A percentile compares a stretch with the other conserved stretches of the same genome.
These are phyloP conservation scores for Amblyopsis rosae DNA, from an alignment of 2,113 vertebrate genomes.

Conservation along the genomic window DNA sequence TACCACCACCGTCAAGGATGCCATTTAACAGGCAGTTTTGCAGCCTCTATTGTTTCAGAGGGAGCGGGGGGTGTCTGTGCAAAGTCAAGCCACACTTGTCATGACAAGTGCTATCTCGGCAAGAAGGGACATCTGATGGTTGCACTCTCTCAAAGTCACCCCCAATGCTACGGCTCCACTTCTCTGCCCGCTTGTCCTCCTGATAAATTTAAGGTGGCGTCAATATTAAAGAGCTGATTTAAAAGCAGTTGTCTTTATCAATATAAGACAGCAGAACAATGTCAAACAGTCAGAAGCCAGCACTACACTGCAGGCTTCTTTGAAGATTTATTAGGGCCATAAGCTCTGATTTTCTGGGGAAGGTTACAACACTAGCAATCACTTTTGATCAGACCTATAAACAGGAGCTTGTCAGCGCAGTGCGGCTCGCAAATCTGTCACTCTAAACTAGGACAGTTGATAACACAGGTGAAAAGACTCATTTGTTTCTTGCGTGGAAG, in stretches of 20 bases:
- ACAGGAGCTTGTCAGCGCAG: slow-evolving; percentile 47
- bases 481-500: slow-evolving; percentile 41
- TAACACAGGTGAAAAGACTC: slow-evolving; percentile 37
- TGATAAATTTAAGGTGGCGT: slow-evolving; percentile 53
- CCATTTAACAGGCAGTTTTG: slow-evolving; percentile 41
- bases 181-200: slow-evolving; percentile 53
- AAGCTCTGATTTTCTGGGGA: slow-evolving; percentile 63
- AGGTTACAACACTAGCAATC: slow-evolving; percentile 66
- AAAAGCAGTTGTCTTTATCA: slow-evolving; percentile 58
- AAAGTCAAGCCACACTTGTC: slow-evolving; percentile 61
- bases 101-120: slow-evolving; percentile 53
- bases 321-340: slow-evolving; percentile 64
- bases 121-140: slow-evolving; percentile 3
- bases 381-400: slow-evolving; percentile 65
- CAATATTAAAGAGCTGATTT: slow-evolving; percentile 59
- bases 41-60: slow-evolving; percentile 39
- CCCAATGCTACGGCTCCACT: background rate
- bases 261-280: slow-evolving; percentile 53
- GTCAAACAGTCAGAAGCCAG: slow-evolving; percentile 60
- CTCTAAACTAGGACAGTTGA: slow-evolving; percentile 44
- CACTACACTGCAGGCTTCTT: slow-evolving; percentile 36
- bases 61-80: slow-evolving; percentile 24
- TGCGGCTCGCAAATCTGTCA: slow-evolving; percentile 46
- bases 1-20: slow-evolving; percentile 43
- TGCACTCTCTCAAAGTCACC: too few relatives aligned